Percentiles rank a stretch among this genome's conserved stretches.
Conservation (phyloP, 1,140 invertebrate genomes). For the Brachionus plicatilis region DNA sequence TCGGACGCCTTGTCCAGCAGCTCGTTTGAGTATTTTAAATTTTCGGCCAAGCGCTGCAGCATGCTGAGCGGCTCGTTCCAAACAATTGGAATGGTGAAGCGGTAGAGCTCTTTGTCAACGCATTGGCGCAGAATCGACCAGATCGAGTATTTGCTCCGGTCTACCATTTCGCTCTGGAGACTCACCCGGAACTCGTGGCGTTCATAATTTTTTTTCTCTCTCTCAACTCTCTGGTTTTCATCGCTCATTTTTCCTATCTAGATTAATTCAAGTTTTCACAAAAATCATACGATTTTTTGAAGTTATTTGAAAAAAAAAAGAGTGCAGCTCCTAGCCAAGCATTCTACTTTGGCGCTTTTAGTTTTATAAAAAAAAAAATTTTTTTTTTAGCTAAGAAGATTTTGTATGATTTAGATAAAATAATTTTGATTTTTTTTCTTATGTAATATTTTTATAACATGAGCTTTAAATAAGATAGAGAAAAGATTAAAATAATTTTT, state of each 20-base stretch:
- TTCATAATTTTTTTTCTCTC: background rate
- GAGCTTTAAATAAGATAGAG: background rate
- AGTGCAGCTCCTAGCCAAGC: background rate
- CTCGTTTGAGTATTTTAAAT: constrained; percentile 79
- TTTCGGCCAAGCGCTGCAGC: constrained; percentile 85
- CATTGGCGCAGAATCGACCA: constrained; percentile 90
- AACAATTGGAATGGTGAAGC: constrained; percentile 93
- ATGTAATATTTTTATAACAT: background rate
- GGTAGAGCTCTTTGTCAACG: constrained; percentile 80
- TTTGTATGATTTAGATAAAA: background rate
- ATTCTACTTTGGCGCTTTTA: background rate
- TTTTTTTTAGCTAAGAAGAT: background rate
- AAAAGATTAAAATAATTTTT: background rate
- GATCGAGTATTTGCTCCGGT: constrained; percentile 78
- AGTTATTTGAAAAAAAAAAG: background rate
- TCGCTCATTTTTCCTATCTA: background rate
- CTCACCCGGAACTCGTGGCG: constrained; percentile 60
- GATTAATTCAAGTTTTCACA: background rate
- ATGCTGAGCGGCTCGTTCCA: constrained; percentile 95
- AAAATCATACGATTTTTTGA: background rate
- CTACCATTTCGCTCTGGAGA: constrained; percentile 78
- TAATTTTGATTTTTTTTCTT: background rate
- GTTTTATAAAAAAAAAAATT: no score
- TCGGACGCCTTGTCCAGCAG: constrained; percentile 70
- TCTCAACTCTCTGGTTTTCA: background rate